A percentile compares a stretch with the other conserved stretches of the same genome.
These are phyloP conservation scores for Diaperis boleti DNA, from an alignment of 2,888 invertebrate genomes.

Conservation along the genomic window DNA sequence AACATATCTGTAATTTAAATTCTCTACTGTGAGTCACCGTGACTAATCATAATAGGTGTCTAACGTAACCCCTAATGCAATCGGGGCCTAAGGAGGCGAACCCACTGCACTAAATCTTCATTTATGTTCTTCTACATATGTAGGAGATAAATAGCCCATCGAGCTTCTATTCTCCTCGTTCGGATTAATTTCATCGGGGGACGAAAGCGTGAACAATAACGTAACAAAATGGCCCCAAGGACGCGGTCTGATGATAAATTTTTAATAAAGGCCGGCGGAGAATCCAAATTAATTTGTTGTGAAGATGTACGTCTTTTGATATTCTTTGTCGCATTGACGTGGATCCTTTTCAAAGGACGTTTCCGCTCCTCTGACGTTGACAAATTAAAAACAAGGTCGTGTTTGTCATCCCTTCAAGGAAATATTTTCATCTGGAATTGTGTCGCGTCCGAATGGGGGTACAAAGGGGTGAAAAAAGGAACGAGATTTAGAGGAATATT, in stretches of 20 bases:
- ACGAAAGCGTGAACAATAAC: slow-evolving; percentile 26
- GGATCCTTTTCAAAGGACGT: slow-evolving; percentile 30
- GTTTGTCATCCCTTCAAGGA: slow-evolving; percentile 28
- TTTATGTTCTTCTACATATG: slow-evolving; percentile 49
- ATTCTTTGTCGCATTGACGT: slow-evolving; percentile 5
- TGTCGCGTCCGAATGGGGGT: neutral
- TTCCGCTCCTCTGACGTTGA: slow-evolving; percentile 30
- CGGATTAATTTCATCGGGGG: slow-evolving; percentile 27
- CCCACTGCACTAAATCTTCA: slow-evolving; percentile 47
- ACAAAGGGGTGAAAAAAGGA: neutral
- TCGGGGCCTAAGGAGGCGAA: slow-evolving; percentile 13
- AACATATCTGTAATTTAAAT: slow-evolving; percentile 21
- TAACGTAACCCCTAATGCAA: slow-evolving; percentile 4
- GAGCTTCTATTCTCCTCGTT: slow-evolving; percentile 27
- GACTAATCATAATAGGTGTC: slow-evolving; percentile 2
- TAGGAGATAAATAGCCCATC: slow-evolving; percentile 43
- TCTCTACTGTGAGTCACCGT: slow-evolving; percentile 19
- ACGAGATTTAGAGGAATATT: neutral
- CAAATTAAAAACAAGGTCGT: slow-evolving; percentile 36
- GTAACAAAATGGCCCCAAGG: slow-evolving; percentile 22
- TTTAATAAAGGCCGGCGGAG: slow-evolving; percentile 18
- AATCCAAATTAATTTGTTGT: slow-evolving; percentile 23
- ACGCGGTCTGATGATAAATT: slow-evolving; percentile 25
- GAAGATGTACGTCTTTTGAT: slow-evolving; percentile 2
- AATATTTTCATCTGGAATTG: slow-evolving; percentile 24